Evolutionary conservation across 2,113 vertebrate genomes (phyloP), one percentile per base, ranked within the genome.

Genomic region (Polypterus bichir): DNA sequence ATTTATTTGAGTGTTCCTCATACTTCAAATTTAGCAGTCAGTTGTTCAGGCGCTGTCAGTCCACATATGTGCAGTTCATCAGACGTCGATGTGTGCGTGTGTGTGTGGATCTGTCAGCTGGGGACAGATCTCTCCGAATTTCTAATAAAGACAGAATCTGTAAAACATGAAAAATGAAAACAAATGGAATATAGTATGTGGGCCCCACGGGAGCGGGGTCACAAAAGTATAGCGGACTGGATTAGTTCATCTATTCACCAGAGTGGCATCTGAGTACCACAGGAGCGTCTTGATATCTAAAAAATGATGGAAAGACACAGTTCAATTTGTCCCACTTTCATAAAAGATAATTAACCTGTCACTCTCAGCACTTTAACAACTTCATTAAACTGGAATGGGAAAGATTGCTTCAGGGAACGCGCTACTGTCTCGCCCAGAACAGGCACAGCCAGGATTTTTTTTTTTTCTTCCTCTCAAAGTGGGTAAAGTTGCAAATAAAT

Each of bases 311-410:
- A 93, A 89, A 96, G 89, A 93, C 92, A 93, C 89, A 91, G 87
- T 88, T 94, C 92, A 91, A 95, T 97, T 98, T 97, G 93, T 97
- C 88, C 87, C 88, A 89, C 83, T 92, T 92, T 97, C 90, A 94
- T 92, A 91, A 91, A 91, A 92, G 92, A 96, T 98, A 98, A 98
- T 97, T 92, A 97, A 93, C 89, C 92, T 98, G 95, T 97, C 94
- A 97, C 85, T 93, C 91, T 89, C 80, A 81, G 78, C 81, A 86
- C 83, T 85, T 83, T 85, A 89, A 96, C 91, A 92, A 86, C 92
- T 96, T 93, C 89, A 97, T 91, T 97, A 92, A 84, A 92, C 85
- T 77, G 88, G 81, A 84, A 76, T 74, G 72, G 77, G 83, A 84
- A 81, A 74, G 81, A 82, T 84, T 81, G 76, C 76, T 69, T 27